phyloP scores from a whole-genome alignment of 1,140 invertebrate species.

The Manduca sexta region DNA sequence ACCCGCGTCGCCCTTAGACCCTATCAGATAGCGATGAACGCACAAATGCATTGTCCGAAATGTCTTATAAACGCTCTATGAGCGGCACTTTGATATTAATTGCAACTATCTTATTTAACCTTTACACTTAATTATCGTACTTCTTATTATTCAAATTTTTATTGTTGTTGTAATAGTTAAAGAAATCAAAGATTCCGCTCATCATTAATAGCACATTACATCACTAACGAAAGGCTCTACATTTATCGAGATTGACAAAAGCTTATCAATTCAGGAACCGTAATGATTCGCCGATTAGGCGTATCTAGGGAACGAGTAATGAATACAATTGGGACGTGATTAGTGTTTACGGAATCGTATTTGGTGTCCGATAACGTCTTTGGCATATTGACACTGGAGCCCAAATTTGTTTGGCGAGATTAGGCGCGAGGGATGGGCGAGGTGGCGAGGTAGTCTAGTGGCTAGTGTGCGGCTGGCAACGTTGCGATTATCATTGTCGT shows the following conservation, averaged over 20 bases:
- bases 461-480: background rate
- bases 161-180: too few relatives aligned
- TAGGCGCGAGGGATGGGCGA: slow-evolving; percentile 39
- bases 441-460: background rate
- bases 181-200: too few relatives aligned
- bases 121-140: slow-evolving; percentile 9
- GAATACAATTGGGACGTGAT: slow-evolving; percentile 46
- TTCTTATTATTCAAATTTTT: too few relatives aligned
- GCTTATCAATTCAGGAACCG: slow-evolving; percentile 29
- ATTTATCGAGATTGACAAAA: background rate
- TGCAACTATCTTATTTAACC: slow-evolving; percentile 8
- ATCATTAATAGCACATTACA: too few relatives aligned
- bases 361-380: slow-evolving; percentile 53
- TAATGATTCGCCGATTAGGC: slow-evolving; percentile 29
- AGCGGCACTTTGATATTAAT: slow-evolving; percentile 25
- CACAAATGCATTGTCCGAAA: slow-evolving; percentile 30
- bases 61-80: slow-evolving; percentile 15
- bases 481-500: slow-evolving; percentile 53
- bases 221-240: background rate
- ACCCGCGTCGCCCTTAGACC: slow-evolving; percentile 44
- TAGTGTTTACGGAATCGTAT: slow-evolving; percentile 42
- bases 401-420: slow-evolving; percentile 57
- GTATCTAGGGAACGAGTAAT: slow-evolving; percentile 33
- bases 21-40: slow-evolving; percentile 28
- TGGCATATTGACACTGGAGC: slow-evolving; percentile 48